phyloP scores from a whole-genome alignment of 2,888 invertebrate species.

The Oscheius myriophilus region DNA sequence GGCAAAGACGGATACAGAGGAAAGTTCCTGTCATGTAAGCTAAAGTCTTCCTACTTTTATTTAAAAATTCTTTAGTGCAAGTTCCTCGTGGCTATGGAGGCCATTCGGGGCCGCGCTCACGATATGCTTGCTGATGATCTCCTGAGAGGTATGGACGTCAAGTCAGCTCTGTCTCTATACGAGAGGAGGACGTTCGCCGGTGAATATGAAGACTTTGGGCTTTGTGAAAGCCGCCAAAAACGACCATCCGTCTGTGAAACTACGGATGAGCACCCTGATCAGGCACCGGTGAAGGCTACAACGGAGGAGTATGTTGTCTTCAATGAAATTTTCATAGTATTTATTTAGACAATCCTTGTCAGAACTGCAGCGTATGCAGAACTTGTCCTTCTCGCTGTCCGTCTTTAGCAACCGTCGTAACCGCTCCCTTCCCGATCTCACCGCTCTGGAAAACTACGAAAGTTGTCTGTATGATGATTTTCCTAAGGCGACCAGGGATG shows the following conservation, averaged over 20 bases:
- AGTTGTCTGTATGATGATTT: neutral
- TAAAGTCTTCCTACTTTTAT: no score
- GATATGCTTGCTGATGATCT: no score
- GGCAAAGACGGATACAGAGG: no score
- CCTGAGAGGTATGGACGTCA: no score
- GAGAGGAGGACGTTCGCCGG: no score
- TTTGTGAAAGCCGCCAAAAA: slow-evolving; percentile 21
- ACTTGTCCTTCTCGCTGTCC: slow-evolving; percentile 60
- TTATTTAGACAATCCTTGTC: slow-evolving; percentile 44
- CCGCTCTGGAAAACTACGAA: slow-evolving; percentile 29
- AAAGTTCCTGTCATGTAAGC: no score
- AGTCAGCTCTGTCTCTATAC: no score
- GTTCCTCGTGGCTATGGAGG: no score
- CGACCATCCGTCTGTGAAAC: slow-evolving; percentile 7
- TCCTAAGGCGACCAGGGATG: slow-evolving; percentile 6
- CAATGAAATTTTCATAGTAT: neutral
- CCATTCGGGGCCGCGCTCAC: no score
- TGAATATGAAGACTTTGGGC: no score
- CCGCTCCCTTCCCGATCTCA: slow-evolving; percentile 66
- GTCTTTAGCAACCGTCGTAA: slow-evolving; percentile 64
- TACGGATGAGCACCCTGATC: neutral
- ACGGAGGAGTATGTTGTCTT: slow-evolving; percentile 20
- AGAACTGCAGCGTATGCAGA: slow-evolving; percentile 33
- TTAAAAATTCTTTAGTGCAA: no score
- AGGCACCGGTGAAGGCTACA: neutral